phyloP scores from a whole-genome alignment of 2,888 invertebrate genomes.

The Hermodice carunculata region DNA sequence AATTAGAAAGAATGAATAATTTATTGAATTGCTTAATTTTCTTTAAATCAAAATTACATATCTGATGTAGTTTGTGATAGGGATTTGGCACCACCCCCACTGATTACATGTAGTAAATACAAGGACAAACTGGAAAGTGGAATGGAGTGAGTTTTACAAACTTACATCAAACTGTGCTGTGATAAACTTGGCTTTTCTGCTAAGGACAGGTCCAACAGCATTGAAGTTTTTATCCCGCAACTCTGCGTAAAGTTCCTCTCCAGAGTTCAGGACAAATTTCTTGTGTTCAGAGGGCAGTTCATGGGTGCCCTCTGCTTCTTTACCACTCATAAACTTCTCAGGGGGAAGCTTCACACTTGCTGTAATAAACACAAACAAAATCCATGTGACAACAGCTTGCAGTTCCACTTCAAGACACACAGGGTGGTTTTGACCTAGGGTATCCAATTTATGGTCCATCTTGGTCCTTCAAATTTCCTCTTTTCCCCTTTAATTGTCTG shows the following conservation, averaged over 20 bases:
- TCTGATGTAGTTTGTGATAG: too few relatives aligned
- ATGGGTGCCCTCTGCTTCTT: conserved; percentile 71
- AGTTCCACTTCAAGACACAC: not conserved
- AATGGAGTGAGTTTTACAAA: too few relatives aligned
- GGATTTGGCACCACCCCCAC: too few relatives aligned
- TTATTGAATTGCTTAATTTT: too few relatives aligned
- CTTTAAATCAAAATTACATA: too few relatives aligned
- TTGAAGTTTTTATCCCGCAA: conserved; percentile 94
- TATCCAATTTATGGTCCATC: too few relatives aligned
- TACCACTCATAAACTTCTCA: conserved; percentile 82
- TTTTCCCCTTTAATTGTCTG: too few relatives aligned
- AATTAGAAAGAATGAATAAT: too few relatives aligned
- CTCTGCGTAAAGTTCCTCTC: conserved; percentile 89
- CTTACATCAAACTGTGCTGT: conserved; percentile 79
- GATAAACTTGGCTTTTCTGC: conserved; percentile 88
- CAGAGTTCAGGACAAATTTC: conserved; percentile 87
- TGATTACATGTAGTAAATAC: too few relatives aligned
- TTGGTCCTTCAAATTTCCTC: too few relatives aligned
- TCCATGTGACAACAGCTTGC: not conserved
- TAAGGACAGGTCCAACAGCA: conserved; percentile 87
- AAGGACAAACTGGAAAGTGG: too few relatives aligned
- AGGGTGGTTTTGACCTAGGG: conserved; percentile 35
- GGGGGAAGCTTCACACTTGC: conserved; percentile 87
- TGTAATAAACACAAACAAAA: conserved; percentile 45
- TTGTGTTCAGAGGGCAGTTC: conserved; percentile 75